Percentiles rank a stretch among this genome's conserved stretches.
phyloP scores from a whole-genome alignment of 2,113 vertebrate genomes.

The western clawed frog (Xenopus tropicalis) region DNA sequence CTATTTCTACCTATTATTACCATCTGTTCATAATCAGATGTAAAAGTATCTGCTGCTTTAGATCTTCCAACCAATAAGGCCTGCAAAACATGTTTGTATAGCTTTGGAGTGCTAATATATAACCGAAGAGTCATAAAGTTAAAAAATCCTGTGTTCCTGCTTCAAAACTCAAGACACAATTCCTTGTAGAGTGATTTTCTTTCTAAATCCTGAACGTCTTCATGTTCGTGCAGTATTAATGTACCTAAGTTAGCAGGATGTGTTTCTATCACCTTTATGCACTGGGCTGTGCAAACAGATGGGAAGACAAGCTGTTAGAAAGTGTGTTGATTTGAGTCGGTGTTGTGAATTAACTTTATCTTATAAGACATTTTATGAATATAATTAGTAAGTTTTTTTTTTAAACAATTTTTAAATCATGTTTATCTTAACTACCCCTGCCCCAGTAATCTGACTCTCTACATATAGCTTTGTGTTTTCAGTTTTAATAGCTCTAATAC shows the following conservation, averaged over 20 bases:
- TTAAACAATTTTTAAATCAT: no score
- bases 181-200: conserved; percentile 24
- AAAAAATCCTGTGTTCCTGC: conserved; percentile 1
- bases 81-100: not conserved
- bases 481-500: no score
- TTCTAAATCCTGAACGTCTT: conserved; percentile 10
- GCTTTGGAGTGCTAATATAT: not conserved
- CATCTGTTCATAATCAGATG: not conserved
- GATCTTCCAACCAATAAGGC: not conserved
- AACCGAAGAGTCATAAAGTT: conserved; percentile 28
- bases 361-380: no score
- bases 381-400: no score
- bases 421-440: no score
- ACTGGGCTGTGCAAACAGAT: conserved; percentile 42
- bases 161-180: conserved; percentile 7
- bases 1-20: not conserved
- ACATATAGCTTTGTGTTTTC: no score
- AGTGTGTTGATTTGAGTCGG: conserved; percentile 17
- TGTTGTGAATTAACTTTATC: not conserved
- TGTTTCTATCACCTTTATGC: conserved; percentile 41
- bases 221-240: conserved; percentile 25
- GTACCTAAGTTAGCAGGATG: conserved; percentile 40
- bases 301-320: conserved; percentile 36
- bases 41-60: not conserved
- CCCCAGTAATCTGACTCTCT: no score